A percentile compares a stretch with the other conserved stretches of the same genome.
phyloP scores from a whole-genome alignment of 1,140 invertebrate species.

The Caerostris extrusa region DNA sequence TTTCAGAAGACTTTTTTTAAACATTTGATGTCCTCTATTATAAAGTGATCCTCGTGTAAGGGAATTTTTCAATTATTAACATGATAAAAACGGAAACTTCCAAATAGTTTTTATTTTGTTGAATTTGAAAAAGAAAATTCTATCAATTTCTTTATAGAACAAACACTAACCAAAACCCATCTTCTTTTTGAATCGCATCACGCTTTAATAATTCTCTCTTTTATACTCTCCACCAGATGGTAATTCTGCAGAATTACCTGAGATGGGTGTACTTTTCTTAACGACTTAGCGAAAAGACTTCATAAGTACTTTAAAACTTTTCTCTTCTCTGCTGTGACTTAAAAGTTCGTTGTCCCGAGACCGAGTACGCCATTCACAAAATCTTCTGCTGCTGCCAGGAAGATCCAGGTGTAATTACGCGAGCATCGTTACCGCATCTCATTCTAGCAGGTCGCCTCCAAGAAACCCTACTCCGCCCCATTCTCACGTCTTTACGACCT shows the following conservation, averaged over 20 bases:
- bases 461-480: background rate
- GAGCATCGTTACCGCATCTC: background rate
- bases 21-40: too few species aligned
- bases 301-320: background rate
- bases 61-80: too few species aligned
- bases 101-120: too few species aligned
- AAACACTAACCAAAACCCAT: background rate
- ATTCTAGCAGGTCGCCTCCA: background rate
- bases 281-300: background rate
- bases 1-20: too few species aligned
- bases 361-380: too few species aligned
- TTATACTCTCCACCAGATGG: background rate
- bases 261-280: background rate
- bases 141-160: background rate
- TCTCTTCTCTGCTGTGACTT: background rate
- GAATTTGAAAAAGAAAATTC: too few species aligned
- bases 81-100: too few species aligned
- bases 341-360: background rate
- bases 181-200: background rate
- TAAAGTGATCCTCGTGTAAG: too few species aligned
- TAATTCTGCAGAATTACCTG: background rate
- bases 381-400: too few species aligned
- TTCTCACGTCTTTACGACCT: slow-evolving; percentile 38
- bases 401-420: background rate
- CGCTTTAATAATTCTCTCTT: background rate